Conservation (phyloP, 2,888 invertebrate species). For the Brenthis daphne region DNA sequence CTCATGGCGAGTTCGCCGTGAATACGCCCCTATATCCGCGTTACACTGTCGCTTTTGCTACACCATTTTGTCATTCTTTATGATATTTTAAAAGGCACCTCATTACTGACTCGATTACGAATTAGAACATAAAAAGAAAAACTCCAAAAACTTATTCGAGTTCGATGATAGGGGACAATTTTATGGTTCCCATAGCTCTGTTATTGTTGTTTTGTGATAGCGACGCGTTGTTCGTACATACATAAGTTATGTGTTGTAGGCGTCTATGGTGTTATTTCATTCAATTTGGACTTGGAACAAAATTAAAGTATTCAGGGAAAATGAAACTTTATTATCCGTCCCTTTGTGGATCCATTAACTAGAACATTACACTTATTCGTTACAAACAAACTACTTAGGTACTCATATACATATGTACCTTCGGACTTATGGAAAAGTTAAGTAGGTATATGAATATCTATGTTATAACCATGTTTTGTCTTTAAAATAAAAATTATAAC, state of each 20-base stretch:
- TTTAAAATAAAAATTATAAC: no score
- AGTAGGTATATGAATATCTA: no score
- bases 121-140: conserved; percentile 64
- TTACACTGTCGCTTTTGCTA: conserved; percentile 65
- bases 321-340: conserved; percentile 49
- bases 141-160: conserved; percentile 53
- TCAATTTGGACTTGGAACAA: conserved; percentile 56
- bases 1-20: conserved; percentile 66
- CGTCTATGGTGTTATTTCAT: conserved; percentile 55
- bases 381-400: not conserved
- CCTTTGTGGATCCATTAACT: conserved; percentile 29
- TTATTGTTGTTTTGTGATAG: conserved; percentile 70
- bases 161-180: conserved; percentile 76
- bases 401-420: not conserved
- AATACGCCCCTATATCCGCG: conserved; percentile 79
- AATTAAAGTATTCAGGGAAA: conserved; percentile 59
- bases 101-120: conserved; percentile 65
- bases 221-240: conserved; percentile 65
- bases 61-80: conserved; percentile 74
- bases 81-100: conserved; percentile 75
- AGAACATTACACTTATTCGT: not conserved
- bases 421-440: no score
- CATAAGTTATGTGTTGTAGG: conserved; percentile 67
- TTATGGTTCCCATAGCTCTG: conserved; percentile 62
- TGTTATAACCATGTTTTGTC: no score